These are phyloP conservation scores for Pimephales promelas DNA, from an alignment of 2,113 vertebrate genomes.

Conservation along the genomic window DNA sequence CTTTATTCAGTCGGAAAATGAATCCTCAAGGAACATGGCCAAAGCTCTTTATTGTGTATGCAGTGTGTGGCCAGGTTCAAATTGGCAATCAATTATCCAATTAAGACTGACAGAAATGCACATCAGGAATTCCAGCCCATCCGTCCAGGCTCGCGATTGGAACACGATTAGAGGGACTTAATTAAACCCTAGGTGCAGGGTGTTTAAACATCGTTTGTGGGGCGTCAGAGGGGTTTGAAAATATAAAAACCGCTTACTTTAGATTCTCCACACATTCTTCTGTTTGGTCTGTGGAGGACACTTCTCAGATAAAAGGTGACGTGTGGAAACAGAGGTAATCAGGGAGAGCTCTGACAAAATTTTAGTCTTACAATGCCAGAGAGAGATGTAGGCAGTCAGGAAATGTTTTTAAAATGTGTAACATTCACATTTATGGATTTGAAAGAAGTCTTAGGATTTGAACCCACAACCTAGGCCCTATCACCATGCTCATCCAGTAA, in stretches of 20 bases:
- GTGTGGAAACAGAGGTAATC: constrained; percentile 34
- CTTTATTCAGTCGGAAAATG: constrained; percentile 78
- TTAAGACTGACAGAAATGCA: constrained; percentile 84
- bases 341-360: background rate
- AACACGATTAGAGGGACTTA: constrained; percentile 82
- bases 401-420: constrained; percentile 14
- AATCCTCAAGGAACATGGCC: constrained; percentile 79
- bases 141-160: constrained; percentile 79
- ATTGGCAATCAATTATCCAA: constrained; percentile 86
- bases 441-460: background rate
- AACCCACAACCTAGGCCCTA: background rate
- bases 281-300: constrained; percentile 5
- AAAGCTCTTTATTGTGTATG: constrained; percentile 80
- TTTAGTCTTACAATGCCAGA: background rate
- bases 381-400: background rate
- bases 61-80: constrained; percentile 81
- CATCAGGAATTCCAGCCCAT: constrained; percentile 81
- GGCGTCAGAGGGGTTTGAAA: constrained; percentile 69
- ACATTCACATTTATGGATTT: background rate
- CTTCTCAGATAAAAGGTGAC: constrained; percentile 11
- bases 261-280: constrained; percentile 55
- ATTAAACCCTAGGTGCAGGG: constrained; percentile 80
- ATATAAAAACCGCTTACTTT: constrained; percentile 67
- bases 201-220: constrained; percentile 80
- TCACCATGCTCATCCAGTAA: background rate